These are phyloP conservation scores for Drosophila funebris DNA, from an alignment of 1,140 invertebrate species.

Conservation along the genomic window DNA sequence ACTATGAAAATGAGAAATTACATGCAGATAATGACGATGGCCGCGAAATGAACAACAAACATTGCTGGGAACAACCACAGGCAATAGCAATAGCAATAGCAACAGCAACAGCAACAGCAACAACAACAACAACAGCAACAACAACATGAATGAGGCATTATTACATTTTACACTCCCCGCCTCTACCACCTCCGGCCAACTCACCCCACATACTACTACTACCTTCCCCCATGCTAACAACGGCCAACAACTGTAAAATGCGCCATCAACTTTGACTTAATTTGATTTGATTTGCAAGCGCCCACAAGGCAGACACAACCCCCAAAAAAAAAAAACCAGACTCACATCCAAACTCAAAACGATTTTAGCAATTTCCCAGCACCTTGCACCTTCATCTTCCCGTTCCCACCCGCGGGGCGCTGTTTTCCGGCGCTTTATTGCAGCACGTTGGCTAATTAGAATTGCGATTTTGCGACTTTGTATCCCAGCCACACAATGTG, in stretches of 20 bases:
- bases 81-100: conserved; percentile 16
- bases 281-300: conserved; percentile 75
- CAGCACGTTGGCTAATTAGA: conserved; percentile 71
- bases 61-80: conserved; percentile 11
- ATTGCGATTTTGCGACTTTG: conserved; percentile 57
- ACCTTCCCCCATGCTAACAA: background rate
- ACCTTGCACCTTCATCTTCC: background rate
- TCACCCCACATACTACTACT: too few species aligned
- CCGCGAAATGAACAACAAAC: conserved; percentile 75
- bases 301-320: conserved; percentile 23
- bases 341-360: background rate
- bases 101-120: background rate
- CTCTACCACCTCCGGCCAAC: too few species aligned
- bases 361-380: background rate
- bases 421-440: conserved; percentile 63
- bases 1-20: conserved; percentile 84
- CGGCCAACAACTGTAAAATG: conserved; percentile 49
- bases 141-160: conserved; percentile 25
- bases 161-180: conserved; percentile 41
- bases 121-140: conserved; percentile 14
- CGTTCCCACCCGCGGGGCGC: conserved; percentile 16
- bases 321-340: background rate
- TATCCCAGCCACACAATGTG: conserved; percentile 36
- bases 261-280: conserved; percentile 70
- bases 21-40: conserved; percentile 79